Conservation (phyloP, 2,888 invertebrate genomes). For the Saturnia japonica region DNA sequence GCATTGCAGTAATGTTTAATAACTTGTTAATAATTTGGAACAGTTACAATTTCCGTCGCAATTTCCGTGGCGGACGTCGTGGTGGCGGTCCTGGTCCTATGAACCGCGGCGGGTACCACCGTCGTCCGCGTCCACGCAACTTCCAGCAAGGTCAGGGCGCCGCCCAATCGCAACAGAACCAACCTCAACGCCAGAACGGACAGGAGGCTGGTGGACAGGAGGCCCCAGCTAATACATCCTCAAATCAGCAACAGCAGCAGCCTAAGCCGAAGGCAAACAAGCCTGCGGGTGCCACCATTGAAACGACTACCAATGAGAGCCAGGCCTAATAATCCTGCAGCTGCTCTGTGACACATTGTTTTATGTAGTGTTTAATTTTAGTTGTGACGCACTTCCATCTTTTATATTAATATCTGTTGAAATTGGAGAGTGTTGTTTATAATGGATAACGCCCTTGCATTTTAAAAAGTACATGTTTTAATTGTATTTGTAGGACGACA, state of each 20-base stretch:
- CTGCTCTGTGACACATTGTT: constrained; percentile 53
- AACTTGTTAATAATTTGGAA: neutral
- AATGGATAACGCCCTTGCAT: constrained; percentile 30
- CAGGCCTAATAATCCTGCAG: constrained; percentile 64
- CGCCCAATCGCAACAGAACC: constrained; percentile 34
- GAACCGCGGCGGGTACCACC: constrained; percentile 71
- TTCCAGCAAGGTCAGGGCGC: constrained; percentile 48
- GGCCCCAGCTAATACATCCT: constrained; percentile 44
- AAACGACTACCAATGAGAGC: constrained; percentile 77
- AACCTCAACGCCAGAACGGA: constrained; percentile 56
- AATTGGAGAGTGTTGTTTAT: constrained; percentile 67
- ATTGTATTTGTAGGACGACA: constrained; percentile 42
- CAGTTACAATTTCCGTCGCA: constrained; percentile 87
- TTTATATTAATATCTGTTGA: constrained; percentile 55
- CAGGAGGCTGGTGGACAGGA: constrained; percentile 51
- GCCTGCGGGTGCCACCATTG: constrained; percentile 67
- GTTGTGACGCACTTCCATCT: constrained; percentile 59
- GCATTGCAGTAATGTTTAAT: neutral
- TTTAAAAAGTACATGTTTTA: constrained; percentile 49
- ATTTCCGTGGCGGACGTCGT: constrained; percentile 86
- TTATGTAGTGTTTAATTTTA: constrained; percentile 66
- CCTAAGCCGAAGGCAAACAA: constrained; percentile 63
- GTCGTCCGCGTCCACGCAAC: constrained; percentile 68
- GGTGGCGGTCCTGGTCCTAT: constrained; percentile 68
- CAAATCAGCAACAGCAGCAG: constrained; percentile 54